Evolutionary conservation across 1,140 invertebrate genomes (phyloP).

Genomic region (Coptotermes formosanus): DNA sequence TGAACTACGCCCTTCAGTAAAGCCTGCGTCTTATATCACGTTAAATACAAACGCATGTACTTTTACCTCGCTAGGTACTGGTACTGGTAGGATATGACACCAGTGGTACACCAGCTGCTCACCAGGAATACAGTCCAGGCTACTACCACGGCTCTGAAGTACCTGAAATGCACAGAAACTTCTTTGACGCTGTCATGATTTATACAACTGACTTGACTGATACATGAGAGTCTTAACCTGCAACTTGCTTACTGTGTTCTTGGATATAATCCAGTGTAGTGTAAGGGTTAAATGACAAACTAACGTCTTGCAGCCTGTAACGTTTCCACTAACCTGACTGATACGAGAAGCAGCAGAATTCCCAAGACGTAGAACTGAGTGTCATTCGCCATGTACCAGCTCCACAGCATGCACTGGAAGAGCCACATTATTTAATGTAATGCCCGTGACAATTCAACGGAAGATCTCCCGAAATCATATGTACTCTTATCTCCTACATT

Average conservation of each 20-base stretch:
- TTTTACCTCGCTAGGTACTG: slow-evolving; percentile 68
- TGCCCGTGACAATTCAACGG: not conserved
- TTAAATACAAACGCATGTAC: no score
- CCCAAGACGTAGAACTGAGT: slow-evolving; percentile 84
- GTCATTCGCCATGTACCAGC: slow-evolving; percentile 90
- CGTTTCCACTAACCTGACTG: slow-evolving; percentile 61
- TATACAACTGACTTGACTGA: no score
- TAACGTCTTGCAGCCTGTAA: no score
- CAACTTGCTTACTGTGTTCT: no score
- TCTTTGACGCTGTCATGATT: no score
- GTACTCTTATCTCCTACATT: no score
- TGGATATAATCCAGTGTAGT: no score
- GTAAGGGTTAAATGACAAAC: no score
- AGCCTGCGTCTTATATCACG: no score
- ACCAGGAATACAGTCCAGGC: slow-evolving; percentile 59
- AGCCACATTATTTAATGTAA: not conserved
- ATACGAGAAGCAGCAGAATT: slow-evolving; percentile 68
- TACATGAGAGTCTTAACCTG: no score
- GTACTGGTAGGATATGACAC: slow-evolving; percentile 69
- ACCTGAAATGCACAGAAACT: slow-evolving; percentile 47
- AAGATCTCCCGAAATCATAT: not conserved
- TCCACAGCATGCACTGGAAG: slow-evolving; percentile 78
- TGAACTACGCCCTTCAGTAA: no score
- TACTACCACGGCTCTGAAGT: slow-evolving; percentile 56
- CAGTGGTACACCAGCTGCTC: slow-evolving; percentile 73